Percentiles rank a stretch among this genome's conserved stretches.
Evolutionary conservation across 2,888 invertebrate species (phyloP).

Genomic region (Meloe dianella): DNA sequence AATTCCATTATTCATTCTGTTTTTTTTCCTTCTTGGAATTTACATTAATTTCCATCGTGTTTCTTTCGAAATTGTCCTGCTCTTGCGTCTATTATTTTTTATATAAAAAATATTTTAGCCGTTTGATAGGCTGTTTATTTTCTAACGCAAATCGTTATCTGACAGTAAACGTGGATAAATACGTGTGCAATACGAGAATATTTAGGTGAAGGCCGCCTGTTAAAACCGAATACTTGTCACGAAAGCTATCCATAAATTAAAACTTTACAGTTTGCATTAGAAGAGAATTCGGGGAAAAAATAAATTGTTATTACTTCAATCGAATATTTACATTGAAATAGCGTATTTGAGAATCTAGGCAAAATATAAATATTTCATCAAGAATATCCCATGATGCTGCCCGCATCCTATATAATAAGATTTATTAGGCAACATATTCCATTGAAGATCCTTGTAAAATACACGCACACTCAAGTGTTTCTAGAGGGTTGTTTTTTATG

Average conservation of each 20-base stretch:
- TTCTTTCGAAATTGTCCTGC: too few species aligned
- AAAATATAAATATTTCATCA: neutral
- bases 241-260: conserved; percentile 10
- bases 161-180: neutral
- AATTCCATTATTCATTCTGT: too few species aligned
- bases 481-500: conserved; percentile 25
- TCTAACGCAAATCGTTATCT: neutral
- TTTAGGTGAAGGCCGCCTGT: conserved; percentile 4
- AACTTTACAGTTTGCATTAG: neutral
- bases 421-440: conserved; percentile 22
- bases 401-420: conserved; percentile 22
- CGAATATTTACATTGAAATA: conserved; percentile 7
- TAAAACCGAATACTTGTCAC: conserved; percentile 16
- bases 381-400: conserved; percentile 19
- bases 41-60: too few species aligned
- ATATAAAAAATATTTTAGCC: too few species aligned
- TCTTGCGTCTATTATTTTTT: too few species aligned
- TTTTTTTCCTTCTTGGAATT: too few species aligned
- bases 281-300: neutral
- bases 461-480: conserved; percentile 20
- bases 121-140: too few species aligned
- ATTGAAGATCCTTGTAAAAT: conserved; percentile 26
- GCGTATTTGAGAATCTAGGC: neutral
- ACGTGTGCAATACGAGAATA: neutral
- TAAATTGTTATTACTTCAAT: neutral